phyloP scores from a whole-genome alignment of 2,888 invertebrate species.

The Phania funesta region DNA sequence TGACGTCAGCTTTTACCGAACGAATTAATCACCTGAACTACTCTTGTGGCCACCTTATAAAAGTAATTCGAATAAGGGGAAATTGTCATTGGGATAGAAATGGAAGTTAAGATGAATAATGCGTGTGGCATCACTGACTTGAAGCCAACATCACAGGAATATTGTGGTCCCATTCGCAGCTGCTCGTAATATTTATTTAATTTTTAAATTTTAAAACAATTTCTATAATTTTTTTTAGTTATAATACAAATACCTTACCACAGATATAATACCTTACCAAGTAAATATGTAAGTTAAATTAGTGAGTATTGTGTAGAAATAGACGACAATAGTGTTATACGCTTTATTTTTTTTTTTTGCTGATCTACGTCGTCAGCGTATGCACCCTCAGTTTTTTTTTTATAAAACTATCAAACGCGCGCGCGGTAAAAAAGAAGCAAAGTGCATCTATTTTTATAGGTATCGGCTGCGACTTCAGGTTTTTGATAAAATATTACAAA shows the following conservation, averaged over 20 bases:
- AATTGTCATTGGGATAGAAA: too few species aligned
- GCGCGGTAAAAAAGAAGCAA: slow-evolving; percentile 40
- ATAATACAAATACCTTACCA: too few species aligned
- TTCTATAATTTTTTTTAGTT: too few species aligned
- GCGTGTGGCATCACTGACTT: neutral
- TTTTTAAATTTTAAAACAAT: neutral
- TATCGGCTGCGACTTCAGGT: neutral
- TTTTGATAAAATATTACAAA: neutral
- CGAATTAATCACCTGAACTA: too few species aligned
- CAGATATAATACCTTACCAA: too few species aligned
- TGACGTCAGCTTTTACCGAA: too few species aligned
- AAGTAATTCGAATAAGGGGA: too few species aligned
- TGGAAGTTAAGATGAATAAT: neutral
- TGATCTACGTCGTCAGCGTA: slow-evolving; percentile 34
- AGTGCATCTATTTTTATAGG: slow-evolving; percentile 23
- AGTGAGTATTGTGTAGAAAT: neutral
- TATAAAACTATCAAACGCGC: slow-evolving; percentile 42
- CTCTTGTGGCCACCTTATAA: too few species aligned
- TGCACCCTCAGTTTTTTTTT: slow-evolving; percentile 46
- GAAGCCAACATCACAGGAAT: slow-evolving; percentile 4
- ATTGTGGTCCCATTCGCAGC: slow-evolving; percentile 13
- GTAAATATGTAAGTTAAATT: neutral
- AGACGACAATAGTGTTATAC: too few species aligned
- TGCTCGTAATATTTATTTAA: neutral
- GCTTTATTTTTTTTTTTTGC: too few species aligned